Evolutionary conservation across 1,140 invertebrate species (phyloP).

Genomic region (Drusus annulatus): DNA sequence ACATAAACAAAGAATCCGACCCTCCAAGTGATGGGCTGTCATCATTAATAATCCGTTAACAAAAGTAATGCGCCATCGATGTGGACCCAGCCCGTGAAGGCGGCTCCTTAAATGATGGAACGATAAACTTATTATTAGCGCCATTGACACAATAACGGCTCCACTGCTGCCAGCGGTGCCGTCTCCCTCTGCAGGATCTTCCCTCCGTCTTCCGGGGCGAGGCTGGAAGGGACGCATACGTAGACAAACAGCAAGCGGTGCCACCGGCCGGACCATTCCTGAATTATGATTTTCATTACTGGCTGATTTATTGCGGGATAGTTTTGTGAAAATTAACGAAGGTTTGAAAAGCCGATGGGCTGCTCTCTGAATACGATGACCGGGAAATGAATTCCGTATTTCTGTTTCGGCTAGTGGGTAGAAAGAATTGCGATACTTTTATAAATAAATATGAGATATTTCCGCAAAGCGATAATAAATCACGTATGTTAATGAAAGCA

Average conservation of each 20-base stretch:
- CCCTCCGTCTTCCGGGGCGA: no score
- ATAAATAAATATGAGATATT: slow-evolving; percentile 26
- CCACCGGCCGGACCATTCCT: background rate
- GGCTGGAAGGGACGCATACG: background rate
- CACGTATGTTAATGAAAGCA: slow-evolving; percentile 27
- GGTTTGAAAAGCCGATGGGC: background rate
- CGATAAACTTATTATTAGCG: slow-evolving; percentile 48
- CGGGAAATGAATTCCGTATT: background rate
- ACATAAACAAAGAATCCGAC: slow-evolving; percentile 6
- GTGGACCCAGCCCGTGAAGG: slow-evolving; percentile 12
- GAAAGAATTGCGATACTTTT: slow-evolving; percentile 1
- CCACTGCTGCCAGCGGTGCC: no score
- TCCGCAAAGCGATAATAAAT: slow-evolving; percentile 24
- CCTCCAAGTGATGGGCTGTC: slow-evolving; percentile 36
- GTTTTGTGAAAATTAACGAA: slow-evolving; percentile 12
- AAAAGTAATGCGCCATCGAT: slow-evolving; percentile 45
- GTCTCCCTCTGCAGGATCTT: no score
- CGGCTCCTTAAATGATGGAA: slow-evolving; percentile 45
- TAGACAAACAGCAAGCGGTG: background rate
- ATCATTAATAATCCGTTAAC: slow-evolving; percentile 46
- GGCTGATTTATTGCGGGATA: slow-evolving; percentile 2
- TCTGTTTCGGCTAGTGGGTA: background rate
- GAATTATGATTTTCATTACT: background rate
- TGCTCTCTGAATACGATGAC: background rate
- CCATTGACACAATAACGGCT: slow-evolving; percentile 22